Evolutionary conservation across 2,113 vertebrate species (phyloP), one percentile per base, ranked within the genome.

Genomic region (Callospermophilus lateralis): DNA sequence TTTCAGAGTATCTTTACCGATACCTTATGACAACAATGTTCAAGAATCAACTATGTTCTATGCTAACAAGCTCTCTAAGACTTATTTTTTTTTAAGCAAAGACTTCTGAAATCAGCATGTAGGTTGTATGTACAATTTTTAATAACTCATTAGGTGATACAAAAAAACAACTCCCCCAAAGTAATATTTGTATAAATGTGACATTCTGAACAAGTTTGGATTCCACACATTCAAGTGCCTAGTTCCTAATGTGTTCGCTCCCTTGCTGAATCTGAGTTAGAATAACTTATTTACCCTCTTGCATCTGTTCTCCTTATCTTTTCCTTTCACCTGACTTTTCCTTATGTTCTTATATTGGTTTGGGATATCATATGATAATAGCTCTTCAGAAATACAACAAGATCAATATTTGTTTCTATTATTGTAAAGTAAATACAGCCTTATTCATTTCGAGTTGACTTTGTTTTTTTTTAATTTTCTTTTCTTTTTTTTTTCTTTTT

Each of bases 391-490:
- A 85, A 85, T 32, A 95, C 89, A 98, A 70, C 22, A 93, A 73
- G 34, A 93, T 88, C n/a, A 72, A 58, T 84, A 90, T 51, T 39
- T 95, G 88, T 96, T 97, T 89, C 67, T 81, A 83, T 78, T 65
- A 89, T 68, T 97, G 48, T 84, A 88, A 67, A 92, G 81, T 95
- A 74, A 58, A 88, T 30, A 19, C 48, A 93, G 7, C 9, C 48
- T 30, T 12, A 9, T 15, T n/a, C 10, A 28, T 19, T 10, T 26
- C 4, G 2, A 28, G 4, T 45, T 78, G 16, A 79, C 30, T 12
- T 30, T 6, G 6, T n/a, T n/a, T n/a, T n/a, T n/a, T n/a, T n/a
- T n/a, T n/a, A n/a, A n/a, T n/a, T n/a, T n/a, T n/a, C n/a, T n/a
- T n/a, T n/a, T n/a, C n/a, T n/a, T n/a, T n/a, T n/a, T n/a, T n/a